Evolutionary conservation across 2,113 vertebrate species (phyloP), one percentile per base, ranked within the genome.

Genomic region (Theristicus caerulescens): DNA sequence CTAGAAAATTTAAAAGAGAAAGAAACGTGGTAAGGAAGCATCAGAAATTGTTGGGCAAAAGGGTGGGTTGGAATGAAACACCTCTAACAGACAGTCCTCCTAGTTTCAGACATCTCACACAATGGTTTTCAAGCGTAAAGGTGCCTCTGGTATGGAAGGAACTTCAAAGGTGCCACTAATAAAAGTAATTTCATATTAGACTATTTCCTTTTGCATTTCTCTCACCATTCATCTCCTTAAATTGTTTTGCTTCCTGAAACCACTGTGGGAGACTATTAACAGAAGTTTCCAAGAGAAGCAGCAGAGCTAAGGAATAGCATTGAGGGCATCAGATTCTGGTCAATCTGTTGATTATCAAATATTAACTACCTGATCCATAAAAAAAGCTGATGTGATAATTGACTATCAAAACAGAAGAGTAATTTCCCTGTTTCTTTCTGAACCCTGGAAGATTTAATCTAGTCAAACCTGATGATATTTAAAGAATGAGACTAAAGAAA

Each of bases 1-100:
- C 84, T 59, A 93, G 79, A 87, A 97, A 88, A 96, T 96, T 95
- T 96, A 69, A 97, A 96, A 97, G 67, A 91, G 86, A 96, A 96
- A 65, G 57, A 90, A 91, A 94, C 3, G 27, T 94, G 86, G 82
- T 81, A 94, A 93, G 70, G n/a, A 78, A 83, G 72, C 79, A 73
- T 84, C 77, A 88, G 80, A 94, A 97, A 96, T 79, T 74, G 80
- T 72, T 93, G 89, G 52, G 38, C 36, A 40, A 88, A 97, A 97
- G 44, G 46, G n/a, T 84, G 15, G 13, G 7, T 36, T 86, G 69
- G 46, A 95, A 77, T 4, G 16, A 93, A 96, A 64, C 26, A 32
- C 22, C 67, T 73, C 69, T 64, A 76, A 83, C 25, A 58, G 36
- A 36, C 29, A 58, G 11, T 71, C 34, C 27, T 71, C 83, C 76